phyloP scores from a whole-genome alignment of 2,888 invertebrate genomes.

The Aporophyla lueneburgensis region DNA sequence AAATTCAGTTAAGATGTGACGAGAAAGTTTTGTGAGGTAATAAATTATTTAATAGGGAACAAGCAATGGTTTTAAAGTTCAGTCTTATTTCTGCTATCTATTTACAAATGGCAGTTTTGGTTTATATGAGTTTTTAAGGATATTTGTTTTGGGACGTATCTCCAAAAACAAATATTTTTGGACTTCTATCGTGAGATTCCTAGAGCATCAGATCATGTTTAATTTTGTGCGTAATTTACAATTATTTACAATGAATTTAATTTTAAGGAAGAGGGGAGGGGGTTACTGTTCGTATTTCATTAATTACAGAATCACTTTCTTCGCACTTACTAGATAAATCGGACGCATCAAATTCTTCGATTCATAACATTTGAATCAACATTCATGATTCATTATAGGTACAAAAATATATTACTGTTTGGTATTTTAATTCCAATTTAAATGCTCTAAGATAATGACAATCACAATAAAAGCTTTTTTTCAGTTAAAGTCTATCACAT shows the following conservation, averaged over 20 bases:
- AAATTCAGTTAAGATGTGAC: constrained; percentile 57
- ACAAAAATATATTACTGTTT: constrained; percentile 6
- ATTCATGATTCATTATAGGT: neutral
- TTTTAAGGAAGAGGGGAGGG: neutral
- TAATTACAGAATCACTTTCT: neutral
- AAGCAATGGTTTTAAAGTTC: constrained; percentile 46
- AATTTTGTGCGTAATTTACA: constrained; percentile 51
- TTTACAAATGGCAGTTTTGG: constrained; percentile 55
- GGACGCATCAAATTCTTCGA: constrained; percentile 15
- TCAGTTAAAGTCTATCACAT: constrained; percentile 28
- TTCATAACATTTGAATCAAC: neutral
- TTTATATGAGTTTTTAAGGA: constrained; percentile 18
- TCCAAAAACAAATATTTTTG: neutral
- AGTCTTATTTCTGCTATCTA: constrained; percentile 54
- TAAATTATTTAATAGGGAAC: constrained; percentile 13
- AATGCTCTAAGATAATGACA: constrained; percentile 46
- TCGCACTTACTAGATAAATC: neutral
- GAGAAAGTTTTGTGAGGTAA: constrained; percentile 42
- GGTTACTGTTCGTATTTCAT: neutral
- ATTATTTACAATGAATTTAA: constrained; percentile 25
- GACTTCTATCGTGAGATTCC: constrained; percentile 33
- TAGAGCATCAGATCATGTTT: constrained; percentile 45
- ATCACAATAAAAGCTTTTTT: constrained; percentile 33
- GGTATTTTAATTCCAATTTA: constrained; percentile 25
- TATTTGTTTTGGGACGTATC: neutral